Evolutionary conservation across 2,113 vertebrate genomes (phyloP), one percentile per base, ranked within the genome.

Genomic region (Lamprotornis superbus): DNA sequence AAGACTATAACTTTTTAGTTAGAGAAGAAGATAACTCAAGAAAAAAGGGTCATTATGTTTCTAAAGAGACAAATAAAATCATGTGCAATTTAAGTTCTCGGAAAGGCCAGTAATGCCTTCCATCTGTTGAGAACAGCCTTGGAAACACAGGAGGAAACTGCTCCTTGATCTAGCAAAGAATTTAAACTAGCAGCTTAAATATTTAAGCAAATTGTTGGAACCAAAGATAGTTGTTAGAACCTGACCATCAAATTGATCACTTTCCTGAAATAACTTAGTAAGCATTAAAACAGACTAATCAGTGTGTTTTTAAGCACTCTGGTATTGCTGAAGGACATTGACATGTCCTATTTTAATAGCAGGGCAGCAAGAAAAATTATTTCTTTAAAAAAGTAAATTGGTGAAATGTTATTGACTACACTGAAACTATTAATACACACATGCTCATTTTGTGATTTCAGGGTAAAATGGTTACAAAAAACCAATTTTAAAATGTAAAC

Each of bases 21-120:
- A 94, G 75, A 83, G 69, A 89, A 91, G 37, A 17, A 91, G 91
- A 94, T 93, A 95, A 87, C 64, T 57, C 30, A 69, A 59, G 61
- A 65, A 84, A 82, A 85, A 69, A 42, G 20, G 42, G 52, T 92
- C 81, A 94, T 82, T 91, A 89, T 70, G 74, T 91, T 95, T 94
- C 93, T 96, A 90, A 93, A 90, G 85, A 95, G 68, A 83, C 52
- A 94, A 95, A 95, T 93, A 96, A 96, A 93, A 93, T 91, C 61
- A 83, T 55, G 61, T 82, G 81, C 74, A 93, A 91, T 93, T 94
- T 89, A 87, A 82, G 37, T 96, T 93, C 89, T 95, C 53, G 5
- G 91, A 94, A 94, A 89, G 68, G 42, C 88, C 63, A 61, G 74
- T 93, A 97, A 95, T 55, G 49, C 50, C 89, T 97, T 94, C 91